Conservation (phyloP, 1,140 invertebrate genomes). For the Holotrichia oblita region DNA sequence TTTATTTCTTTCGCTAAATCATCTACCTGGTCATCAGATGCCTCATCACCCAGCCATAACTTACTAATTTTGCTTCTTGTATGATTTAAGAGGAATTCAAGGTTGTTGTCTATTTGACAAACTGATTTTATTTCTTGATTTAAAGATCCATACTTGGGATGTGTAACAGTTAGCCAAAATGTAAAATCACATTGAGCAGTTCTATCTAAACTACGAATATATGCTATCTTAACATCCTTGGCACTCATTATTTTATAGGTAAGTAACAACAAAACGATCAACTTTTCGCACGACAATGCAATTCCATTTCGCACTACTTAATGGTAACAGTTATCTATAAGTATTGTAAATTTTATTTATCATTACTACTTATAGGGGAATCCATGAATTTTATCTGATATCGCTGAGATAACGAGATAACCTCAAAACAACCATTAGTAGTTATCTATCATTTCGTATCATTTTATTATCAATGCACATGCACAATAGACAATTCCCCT, state of each 20-base stretch:
- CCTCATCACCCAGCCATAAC: constrained; percentile 21
- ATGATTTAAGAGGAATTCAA: constrained; percentile 44
- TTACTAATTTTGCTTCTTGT: constrained; percentile 46
- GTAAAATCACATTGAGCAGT: constrained; percentile 46
- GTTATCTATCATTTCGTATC: too few relatives aligned
- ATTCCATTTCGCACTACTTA: too few relatives aligned
- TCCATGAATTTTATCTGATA: too few relatives aligned
- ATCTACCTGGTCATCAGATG: constrained; percentile 47
- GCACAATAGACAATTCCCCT: too few relatives aligned
- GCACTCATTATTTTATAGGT: background rate
- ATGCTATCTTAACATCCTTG: constrained; percentile 39
- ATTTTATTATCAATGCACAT: too few relatives aligned
- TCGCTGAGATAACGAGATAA: too few relatives aligned
- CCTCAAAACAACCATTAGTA: too few relatives aligned
- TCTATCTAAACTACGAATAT: constrained; percentile 42
- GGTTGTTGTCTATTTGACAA: constrained; percentile 41
- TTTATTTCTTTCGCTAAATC: constrained; percentile 50
- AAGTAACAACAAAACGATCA: too few relatives aligned
- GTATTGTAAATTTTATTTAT: too few relatives aligned
- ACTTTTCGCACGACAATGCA: too few relatives aligned
- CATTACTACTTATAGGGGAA: too few relatives aligned
- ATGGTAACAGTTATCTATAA: too few relatives aligned
- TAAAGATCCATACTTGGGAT: constrained; percentile 38
- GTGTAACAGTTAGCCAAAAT: constrained; percentile 43
- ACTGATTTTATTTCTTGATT: constrained; percentile 48